Evolutionary conservation across 2,888 invertebrate species (phyloP).

Genomic region (Rotaria socialis): DNA sequence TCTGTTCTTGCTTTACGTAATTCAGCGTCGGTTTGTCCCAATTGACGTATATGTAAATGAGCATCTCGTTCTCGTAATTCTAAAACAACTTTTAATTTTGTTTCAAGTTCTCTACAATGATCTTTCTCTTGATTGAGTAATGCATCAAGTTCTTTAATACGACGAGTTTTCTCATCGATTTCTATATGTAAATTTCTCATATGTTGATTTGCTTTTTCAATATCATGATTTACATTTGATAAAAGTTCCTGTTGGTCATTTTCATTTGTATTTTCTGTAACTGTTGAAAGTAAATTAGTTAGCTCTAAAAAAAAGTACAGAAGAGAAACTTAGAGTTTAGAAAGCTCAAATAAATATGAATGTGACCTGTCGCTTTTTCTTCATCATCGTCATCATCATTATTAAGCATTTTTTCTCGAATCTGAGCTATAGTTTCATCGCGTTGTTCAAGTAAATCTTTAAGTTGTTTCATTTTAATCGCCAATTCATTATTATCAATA

Average conservation of each 20-base stretch:
- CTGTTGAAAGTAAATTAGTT: neutral
- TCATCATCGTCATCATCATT: neutral
- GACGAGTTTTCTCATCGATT: neutral
- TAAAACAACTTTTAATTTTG: conserved; percentile 33
- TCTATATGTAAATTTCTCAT: neutral
- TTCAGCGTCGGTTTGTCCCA: conserved; percentile 33
- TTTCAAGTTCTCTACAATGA: conserved; percentile 1
- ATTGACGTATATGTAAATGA: conserved; percentile 31
- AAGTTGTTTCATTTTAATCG: conserved; percentile 27
- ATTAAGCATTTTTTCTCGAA: neutral
- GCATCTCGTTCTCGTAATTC: conserved; percentile 33
- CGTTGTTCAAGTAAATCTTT: neutral
- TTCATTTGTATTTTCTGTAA: neutral
- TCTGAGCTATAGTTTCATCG: neutral
- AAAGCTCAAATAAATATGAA: neutral
- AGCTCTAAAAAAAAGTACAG: neutral
- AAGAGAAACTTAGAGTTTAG: neutral
- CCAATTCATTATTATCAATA: conserved; percentile 9
- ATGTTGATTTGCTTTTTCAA: conserved; percentile 23
- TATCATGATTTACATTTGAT: neutral
- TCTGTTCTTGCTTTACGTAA: conserved; percentile 31
- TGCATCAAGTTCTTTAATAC: neutral
- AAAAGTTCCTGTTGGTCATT: neutral
- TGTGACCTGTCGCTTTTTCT: neutral
- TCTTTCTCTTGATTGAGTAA: conserved; percentile 10